These are phyloP conservation scores for Corynorhinus townsendii DNA, from an alignment of 2,113 vertebrate species.

Conservation along the genomic window DNA sequence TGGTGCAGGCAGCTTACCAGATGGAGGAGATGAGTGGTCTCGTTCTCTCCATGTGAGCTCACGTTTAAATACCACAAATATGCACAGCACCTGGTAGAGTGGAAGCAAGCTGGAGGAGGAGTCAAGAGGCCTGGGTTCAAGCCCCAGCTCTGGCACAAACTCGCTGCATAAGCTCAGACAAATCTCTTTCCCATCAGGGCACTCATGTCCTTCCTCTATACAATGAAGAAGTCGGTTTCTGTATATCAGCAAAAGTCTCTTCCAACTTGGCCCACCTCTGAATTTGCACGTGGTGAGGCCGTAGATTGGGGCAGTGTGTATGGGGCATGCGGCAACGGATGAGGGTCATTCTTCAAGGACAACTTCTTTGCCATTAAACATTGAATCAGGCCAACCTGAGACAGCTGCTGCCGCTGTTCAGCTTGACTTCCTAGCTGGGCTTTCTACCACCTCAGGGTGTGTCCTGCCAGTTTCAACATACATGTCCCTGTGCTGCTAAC, in stretches of 20 bases:
- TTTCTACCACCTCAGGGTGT: not conserved
- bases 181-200: not conserved
- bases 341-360: not conserved
- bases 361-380: not conserved
- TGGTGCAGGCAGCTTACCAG: not conserved
- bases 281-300: not conserved
- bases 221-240: not conserved
- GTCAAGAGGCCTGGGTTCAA: not conserved
- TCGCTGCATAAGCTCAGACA: fast-evolving
- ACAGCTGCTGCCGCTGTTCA: not conserved
- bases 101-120: not conserved
- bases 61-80: not conserved
- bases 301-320: fast-evolving
- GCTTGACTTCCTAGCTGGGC: not conserved
- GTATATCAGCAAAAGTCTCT: not conserved
- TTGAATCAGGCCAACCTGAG: not conserved
- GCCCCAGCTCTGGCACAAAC: not conserved
- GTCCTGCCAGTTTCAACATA: not conserved
- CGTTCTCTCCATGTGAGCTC: not conserved
- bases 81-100: fast-evolving
- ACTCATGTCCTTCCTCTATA: not conserved
- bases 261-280: not conserved
- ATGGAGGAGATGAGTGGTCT: not conserved
- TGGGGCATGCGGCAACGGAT: fast-evolving
- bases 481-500: not conserved